Conservation (phyloP, 2,888 invertebrate genomes). For the Agrotis clavis region DNA sequence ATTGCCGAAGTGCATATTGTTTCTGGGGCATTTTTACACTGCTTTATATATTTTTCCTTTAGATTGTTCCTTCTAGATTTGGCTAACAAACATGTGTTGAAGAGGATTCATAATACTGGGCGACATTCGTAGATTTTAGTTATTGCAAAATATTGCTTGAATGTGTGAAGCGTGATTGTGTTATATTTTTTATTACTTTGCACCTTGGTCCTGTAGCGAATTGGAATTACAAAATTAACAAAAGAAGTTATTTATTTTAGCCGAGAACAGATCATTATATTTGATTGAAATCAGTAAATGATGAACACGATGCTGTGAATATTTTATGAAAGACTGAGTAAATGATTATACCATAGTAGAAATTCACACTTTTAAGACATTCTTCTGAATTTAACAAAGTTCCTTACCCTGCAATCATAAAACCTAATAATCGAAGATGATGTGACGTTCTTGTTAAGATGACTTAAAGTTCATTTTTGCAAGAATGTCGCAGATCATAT, state of each 20-base stretch:
- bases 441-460: conserved; percentile 54
- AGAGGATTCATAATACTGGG: conserved; percentile 19
- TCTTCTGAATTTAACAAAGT: conserved; percentile 33
- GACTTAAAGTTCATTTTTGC: conserved; percentile 53
- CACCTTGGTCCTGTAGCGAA: background rate
- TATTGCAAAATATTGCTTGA: conserved; percentile 3
- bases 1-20: background rate
- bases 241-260: background rate
- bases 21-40: background rate
- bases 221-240: conserved; percentile 1
- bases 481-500: conserved; percentile 53
- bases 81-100: conserved; percentile 30
- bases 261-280: background rate
- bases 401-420: conserved; percentile 24
- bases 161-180: conserved; percentile 32
- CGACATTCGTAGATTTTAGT: background rate
- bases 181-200: conserved; percentile 13
- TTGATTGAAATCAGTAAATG: conserved; percentile 1
- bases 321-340: conserved; percentile 15
- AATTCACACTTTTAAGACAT: conserved; percentile 24
- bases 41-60: conserved; percentile 32
- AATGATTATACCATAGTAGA: conserved; percentile 20
- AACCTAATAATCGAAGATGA: conserved; percentile 38
- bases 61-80: conserved; percentile 31
- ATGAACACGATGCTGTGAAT: background rate